Evolutionary conservation across 2,113 vertebrate species (phyloP).

Genomic region (Macheiramphus alcinus): DNA sequence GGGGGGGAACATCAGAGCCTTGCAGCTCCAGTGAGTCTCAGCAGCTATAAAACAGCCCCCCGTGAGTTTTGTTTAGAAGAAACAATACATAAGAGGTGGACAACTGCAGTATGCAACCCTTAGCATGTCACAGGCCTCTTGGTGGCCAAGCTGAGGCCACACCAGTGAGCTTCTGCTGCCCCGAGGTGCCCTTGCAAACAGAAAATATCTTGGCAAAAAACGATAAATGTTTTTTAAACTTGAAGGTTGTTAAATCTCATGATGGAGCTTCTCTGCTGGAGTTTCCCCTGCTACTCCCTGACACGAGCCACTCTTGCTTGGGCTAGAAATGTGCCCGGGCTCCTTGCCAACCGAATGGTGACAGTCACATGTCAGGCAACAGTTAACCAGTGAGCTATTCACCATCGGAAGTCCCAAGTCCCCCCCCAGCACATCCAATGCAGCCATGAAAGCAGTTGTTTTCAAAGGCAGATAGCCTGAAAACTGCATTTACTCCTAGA

Average conservation of each 20-base stretch:
- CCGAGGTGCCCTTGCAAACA: not conserved
- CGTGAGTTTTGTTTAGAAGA: accelerated
- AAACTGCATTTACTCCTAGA: not conserved
- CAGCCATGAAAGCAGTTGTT: accelerated
- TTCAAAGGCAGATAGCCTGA: accelerated
- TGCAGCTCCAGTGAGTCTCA: not conserved
- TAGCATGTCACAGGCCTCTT: accelerated
- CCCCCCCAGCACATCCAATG: not conserved
- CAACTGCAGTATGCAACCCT: accelerated
- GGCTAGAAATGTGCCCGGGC: not conserved
- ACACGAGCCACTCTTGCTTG: not conserved
- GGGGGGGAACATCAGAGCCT: accelerated
- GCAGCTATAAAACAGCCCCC: not conserved
- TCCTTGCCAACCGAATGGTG: not conserved
- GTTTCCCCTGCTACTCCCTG: not conserved
- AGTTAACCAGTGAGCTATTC: not conserved
- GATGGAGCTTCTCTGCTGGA: not conserved
- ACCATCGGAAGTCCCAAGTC: not conserved
- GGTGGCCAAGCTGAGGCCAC: accelerated
- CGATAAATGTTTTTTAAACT: not conserved
- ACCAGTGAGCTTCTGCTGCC: not conserved
- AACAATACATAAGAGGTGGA: not conserved
- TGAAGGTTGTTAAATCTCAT: not conserved
- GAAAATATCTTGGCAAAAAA: accelerated
- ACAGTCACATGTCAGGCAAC: not conserved